These are phyloP conservation scores for Trachelus stipa DNA, from an alignment of 2,888 invertebrate genomes.

Conservation along the genomic window DNA sequence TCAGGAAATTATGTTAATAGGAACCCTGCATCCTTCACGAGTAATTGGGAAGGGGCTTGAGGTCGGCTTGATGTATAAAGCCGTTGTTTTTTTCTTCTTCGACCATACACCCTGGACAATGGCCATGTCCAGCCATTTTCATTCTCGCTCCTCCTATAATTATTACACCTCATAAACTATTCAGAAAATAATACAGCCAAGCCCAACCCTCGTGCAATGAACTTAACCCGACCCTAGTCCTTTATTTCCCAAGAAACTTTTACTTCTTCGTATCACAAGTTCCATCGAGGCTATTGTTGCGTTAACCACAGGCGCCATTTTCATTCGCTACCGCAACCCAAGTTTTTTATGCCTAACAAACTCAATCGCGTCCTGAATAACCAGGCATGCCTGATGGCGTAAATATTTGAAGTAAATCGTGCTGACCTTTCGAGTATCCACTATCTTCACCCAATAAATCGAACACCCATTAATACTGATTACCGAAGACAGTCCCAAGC, in stretches of 20 bases:
- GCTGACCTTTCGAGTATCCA: constrained; percentile 11
- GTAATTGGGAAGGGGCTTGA: constrained; percentile 2
- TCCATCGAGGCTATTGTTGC: background rate
- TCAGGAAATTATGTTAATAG: constrained; percentile 8
- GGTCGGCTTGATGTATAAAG: background rate
- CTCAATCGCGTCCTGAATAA: background rate
- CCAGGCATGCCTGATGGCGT: constrained; percentile 20
- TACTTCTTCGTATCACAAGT: background rate
- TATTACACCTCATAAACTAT: background rate
- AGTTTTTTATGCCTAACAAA: background rate
- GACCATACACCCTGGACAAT: background rate
- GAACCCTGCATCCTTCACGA: background rate
- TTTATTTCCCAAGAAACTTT: background rate
- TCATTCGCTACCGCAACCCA: background rate
- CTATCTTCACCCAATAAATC: constrained; percentile 37
- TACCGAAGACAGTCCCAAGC: constrained; percentile 15
- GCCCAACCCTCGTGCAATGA: background rate
- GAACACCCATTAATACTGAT: constrained; percentile 37
- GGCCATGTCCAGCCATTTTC: background rate
- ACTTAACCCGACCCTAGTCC: background rate
- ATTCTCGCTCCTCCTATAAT: background rate
- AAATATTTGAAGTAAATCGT: constrained; percentile 36
- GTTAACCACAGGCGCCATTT: background rate
- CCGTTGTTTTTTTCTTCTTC: background rate
- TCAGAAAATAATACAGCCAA: background rate